These are phyloP conservation scores for Tachypleus tridentatus DNA, from an alignment of 1,140 invertebrate genomes.

Conservation along the genomic window DNA sequence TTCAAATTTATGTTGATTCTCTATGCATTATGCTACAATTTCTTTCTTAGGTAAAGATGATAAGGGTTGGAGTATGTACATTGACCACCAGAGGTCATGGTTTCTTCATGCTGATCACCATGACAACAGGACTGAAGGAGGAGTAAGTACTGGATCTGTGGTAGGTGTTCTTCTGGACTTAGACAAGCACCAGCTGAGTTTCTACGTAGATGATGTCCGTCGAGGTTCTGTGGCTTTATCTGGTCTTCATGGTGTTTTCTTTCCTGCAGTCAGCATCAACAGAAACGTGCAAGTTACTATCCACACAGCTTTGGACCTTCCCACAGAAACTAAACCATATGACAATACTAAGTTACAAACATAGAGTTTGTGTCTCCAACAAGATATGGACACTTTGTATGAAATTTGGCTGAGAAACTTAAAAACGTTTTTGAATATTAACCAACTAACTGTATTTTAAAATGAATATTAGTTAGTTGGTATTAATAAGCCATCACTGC, in stretches of 20 bases:
- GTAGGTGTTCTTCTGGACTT: slow-evolving; percentile 88
- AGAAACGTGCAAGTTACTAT: slow-evolving; percentile 86
- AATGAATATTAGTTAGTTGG: no score
- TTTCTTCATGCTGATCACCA: slow-evolving; percentile 91
- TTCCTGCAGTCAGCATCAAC: slow-evolving; percentile 95
- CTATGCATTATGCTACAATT: no score
- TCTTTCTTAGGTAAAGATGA: slow-evolving; percentile 74
- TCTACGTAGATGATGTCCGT: slow-evolving; percentile 88
- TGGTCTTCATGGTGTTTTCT: slow-evolving; percentile 77
- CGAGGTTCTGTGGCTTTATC: slow-evolving; percentile 66
- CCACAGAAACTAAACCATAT: slow-evolving; percentile 29
- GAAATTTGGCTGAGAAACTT: no score
- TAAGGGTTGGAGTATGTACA: slow-evolving; percentile 99
- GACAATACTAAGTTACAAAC: no score
- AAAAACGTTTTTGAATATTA: no score
- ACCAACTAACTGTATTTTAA: no score
- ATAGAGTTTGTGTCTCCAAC: no score
- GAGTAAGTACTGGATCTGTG: slow-evolving; percentile 69
- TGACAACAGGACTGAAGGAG: slow-evolving; percentile 76
- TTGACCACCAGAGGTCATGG: slow-evolving; percentile 81
- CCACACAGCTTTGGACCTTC: slow-evolving; percentile 81
- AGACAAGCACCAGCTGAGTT: slow-evolving; percentile 73
- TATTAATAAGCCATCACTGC: no score
- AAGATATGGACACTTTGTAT: no score
- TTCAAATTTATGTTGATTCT: no score